Conservation (phyloP, 2,797 vertebrate species). For the Protonibea diacanthus region DNA sequence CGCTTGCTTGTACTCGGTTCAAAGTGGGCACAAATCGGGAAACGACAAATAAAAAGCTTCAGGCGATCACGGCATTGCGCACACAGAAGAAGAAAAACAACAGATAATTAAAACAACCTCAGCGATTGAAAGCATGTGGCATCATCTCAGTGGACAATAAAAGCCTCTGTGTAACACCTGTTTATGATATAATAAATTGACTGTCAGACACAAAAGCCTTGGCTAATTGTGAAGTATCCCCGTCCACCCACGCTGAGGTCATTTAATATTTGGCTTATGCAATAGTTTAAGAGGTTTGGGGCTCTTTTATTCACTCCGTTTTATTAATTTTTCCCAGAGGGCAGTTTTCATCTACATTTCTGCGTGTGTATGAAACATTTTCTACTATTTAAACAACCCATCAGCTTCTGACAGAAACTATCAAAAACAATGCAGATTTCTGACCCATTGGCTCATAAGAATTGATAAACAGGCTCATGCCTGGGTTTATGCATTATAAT, state of each 20-base stretch:
- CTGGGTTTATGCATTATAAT: background rate
- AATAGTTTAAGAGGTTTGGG: constrained; percentile 10
- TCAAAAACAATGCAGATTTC: background rate
- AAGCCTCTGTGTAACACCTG: background rate
- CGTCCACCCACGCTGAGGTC: background rate
- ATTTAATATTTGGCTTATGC: constrained; percentile 9
- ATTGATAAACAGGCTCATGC: background rate
- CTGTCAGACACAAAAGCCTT: background rate
- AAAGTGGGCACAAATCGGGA: background rate
- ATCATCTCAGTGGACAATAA: background rate
- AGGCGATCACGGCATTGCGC: background rate
- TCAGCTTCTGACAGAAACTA: background rate
- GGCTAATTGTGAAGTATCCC: background rate
- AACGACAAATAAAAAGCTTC: background rate
- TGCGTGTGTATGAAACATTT: too few relatives aligned
- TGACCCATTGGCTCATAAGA: background rate
- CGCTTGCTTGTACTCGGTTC: too few relatives aligned
- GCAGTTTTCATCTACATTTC: background rate
- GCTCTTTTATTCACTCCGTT: background rate
- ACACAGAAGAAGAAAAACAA: background rate
- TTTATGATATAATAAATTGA: background rate
- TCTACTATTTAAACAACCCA: background rate
- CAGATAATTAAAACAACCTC: background rate
- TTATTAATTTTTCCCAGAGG: background rate
- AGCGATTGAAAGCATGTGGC: background rate